Conservation (phyloP, 2,888 invertebrate genomes). For the Drosophila subquinaria region DNA sequence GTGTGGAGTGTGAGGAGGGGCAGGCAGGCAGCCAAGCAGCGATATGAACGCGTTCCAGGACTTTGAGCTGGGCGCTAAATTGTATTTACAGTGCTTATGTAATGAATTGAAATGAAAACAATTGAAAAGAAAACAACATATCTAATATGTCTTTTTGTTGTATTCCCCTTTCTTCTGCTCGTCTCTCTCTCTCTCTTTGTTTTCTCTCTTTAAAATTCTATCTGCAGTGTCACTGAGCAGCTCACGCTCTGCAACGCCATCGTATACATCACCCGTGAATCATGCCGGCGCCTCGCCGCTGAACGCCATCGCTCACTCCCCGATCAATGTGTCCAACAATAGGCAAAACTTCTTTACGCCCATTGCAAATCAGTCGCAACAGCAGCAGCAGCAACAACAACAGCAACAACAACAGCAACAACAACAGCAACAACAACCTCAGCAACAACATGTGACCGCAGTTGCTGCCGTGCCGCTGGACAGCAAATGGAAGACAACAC, state of each 20-base stretch:
- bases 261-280: slow-evolving; percentile 92
- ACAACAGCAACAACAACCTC: slow-evolving; percentile 34
- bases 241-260: slow-evolving; percentile 96
- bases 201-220: neutral
- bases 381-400: slow-evolving; percentile 33
- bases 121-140: neutral
- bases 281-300: slow-evolving; percentile 89
- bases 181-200: slow-evolving; percentile 6
- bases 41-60: slow-evolving; percentile 82
- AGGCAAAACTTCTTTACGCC: slow-evolving; percentile 96
- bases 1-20: slow-evolving; percentile 3
- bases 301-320: slow-evolving; percentile 87
- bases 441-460: slow-evolving; percentile 32
- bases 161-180: neutral
- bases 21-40: slow-evolving; percentile 32
- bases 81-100: slow-evolving; percentile 85
- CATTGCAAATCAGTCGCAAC: slow-evolving; percentile 86
- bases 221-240: slow-evolving; percentile 94
- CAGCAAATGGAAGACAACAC: slow-evolving; percentile 84
- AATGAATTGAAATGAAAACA: slow-evolving; percentile 51
- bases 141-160: slow-evolving; percentile 3
- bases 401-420: slow-evolving; percentile 35
- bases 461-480: slow-evolving; percentile 61
- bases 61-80: slow-evolving; percentile 83
- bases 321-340: slow-evolving; percentile 89